Evolutionary conservation across 1,140 invertebrate species (phyloP), one percentile per base, ranked within the genome.

Genomic region (Drosophila kurseongensis): DNA sequence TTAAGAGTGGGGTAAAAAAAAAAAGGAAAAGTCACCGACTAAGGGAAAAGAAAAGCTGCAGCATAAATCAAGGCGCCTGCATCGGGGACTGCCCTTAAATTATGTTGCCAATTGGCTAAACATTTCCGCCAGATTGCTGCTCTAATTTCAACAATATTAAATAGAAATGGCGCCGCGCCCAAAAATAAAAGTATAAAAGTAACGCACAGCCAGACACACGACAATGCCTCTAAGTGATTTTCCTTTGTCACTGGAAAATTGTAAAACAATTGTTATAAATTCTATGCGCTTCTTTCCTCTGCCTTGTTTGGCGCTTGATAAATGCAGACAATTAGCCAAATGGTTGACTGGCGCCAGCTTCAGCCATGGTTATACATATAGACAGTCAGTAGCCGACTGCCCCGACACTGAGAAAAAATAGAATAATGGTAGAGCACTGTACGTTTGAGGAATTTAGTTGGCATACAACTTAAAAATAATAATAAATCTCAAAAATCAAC

Each of bases 311-410:
- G 57, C 57, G 63, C 84, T 83, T 88, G 84, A 88, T 77, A 89
- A 89, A 89, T 83, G 83, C 84, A 80, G 80, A 83, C 83, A 89
- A 89, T 89, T 88, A 88, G 84, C 84, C 67, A 88, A 89, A 83
- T 83, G 80, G 67, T 89, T 77, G 59, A 77, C 59, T 83, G 80
- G 84, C 84, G 84, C 80, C 83, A 89, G 65, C 65, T 62, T 71
- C 62, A 59, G 81, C 62, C 55, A 61, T 13, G 65, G 68, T 58
- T 71, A 32, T 6, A 32, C 29, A 32, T 32, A 72, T 32, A 72
- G 65, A 71, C 66, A 72, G 68, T 42, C 52, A 40, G 52, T 29
- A 69, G 32, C 66, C 48, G 66, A 9, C 40, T 12, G 12, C 4
- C 29, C 18, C 0, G 0, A 5, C 65, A 67, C 47, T 54, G 65